Percentiles rank a stretch among this genome's conserved stretches.
phyloP scores from a whole-genome alignment of 1,140 invertebrate species.

The Chironomus striatipennis region DNA sequence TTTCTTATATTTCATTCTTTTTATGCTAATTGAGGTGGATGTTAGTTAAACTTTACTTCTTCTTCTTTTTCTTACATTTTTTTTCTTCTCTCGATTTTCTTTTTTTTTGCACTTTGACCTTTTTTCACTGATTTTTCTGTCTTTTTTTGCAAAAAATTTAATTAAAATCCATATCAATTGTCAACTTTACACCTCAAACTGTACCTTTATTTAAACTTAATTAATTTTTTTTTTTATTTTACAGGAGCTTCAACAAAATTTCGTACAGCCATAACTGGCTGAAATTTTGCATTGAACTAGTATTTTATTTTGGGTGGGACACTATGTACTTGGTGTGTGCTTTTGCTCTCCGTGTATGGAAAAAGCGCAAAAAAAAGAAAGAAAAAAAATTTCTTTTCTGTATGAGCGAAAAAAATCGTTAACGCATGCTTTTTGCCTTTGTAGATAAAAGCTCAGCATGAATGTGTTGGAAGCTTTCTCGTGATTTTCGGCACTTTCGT shows the following conservation, averaged over 20 bases:
- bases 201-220: neutral
- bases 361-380: conserved; percentile 12
- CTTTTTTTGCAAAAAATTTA: no score
- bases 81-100: neutral
- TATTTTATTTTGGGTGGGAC: conserved; percentile 23
- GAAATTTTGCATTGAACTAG: conserved; percentile 21
- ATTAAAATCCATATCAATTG: no score
- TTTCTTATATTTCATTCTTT: neutral
- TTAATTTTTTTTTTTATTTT: neutral
- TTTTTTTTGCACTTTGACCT: neutral
- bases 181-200: neutral
- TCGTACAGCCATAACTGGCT: conserved; percentile 20
- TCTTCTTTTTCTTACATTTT: neutral
- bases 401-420: conserved; percentile 18
- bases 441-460: neutral
- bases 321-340: neutral
- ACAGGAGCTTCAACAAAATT: neutral
- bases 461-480: conserved; percentile 11
- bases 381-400: no score
- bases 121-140: neutral
- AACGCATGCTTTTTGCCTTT: conserved; percentile 22
- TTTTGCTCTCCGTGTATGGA: neutral
- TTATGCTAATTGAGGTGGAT: neutral
- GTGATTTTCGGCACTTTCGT: neutral
- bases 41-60: neutral